Base-by-base conservation (phyloP, 2,888 invertebrate species). In the Chrysolina haemoptera region DNA sequence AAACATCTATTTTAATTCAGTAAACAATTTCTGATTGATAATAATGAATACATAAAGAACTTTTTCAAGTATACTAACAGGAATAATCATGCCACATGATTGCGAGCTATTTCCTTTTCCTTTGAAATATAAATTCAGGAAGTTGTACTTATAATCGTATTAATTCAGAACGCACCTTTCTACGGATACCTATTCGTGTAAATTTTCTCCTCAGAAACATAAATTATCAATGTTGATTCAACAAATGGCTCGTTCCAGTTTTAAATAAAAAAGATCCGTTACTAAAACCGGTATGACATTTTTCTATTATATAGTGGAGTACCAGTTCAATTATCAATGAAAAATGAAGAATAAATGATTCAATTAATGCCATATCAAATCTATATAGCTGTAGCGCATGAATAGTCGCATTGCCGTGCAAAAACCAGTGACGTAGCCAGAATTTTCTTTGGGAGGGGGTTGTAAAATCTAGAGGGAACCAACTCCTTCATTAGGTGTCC, bases 291-390 rank as follows among this genome's bases (percentile, higher is more conserved):
- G 59, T 68, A 68, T 55, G 53, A 18, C 41, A 40, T 41, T 66
- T 46, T 66, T 66, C 50, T 20, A 66, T 50, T 40, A 50, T 66
- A 50, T 50, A 66, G 48, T 40, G 40, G 63, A 5, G 18, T 35
- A 68, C 68, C 62, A 62, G 68, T 59, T 50, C 66, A 22, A 66
- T 66, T 66, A 66, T 27, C 50, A 53, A 68, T 59, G 68, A 59
- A 68, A 67, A 68, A 68, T 68, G 16, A 18, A 22, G 22, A 22
- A 46, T 68, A 68, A 59, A 18, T 41, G 46, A 68, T 59, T 68
- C 68, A 68, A 68, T 68, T 68, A 68, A 59, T 40, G 59, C 62
- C 27, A 43, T 20, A 66, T 48, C 20, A 10, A 66, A 66, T 50
- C 66, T 27, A 3, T 5, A 27, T 35, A 66, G 50, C 46, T 50